Base-by-base conservation (phyloP, 2,888 invertebrate genomes). In the Octodonta nipae region DNA sequence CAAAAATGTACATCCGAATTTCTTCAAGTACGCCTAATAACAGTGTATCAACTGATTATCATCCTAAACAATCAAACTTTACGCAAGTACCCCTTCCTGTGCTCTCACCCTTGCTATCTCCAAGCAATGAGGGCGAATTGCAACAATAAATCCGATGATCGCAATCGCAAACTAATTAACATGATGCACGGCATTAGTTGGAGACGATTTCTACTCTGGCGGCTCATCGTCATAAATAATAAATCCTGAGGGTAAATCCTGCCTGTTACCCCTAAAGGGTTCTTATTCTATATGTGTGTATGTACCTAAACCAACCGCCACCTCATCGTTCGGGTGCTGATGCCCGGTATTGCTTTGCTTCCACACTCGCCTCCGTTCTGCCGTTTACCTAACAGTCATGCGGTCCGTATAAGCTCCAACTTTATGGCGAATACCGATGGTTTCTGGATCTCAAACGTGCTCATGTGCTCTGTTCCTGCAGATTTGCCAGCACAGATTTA, bases 341-440 rank as follows among this genome's bases (percentile, higher is more conserved):
- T n/a, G n/a, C n/a, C n/a, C n/a, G n/a, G n/a, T n/a, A n/a, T n/a
- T n/a, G n/a, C n/a, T n/a, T n/a, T n/a, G n/a, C n/a, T n/a, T n/a
- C n/a, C n/a, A n/a, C n/a, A n/a, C n/a, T n/a, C n/a, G 32, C 8
- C 15, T 14, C 16, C 4, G 20, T 8, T 28, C 27, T 30, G 14
- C 26, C 41, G 36, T 38, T 58, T 55, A 59, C 58, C 57, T 58
- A 54, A 51, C 55, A 59, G 58, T 58, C 58, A 54, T 58, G 59
- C 56, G 59, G 58, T 58, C 55, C 59, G 53, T 54, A 54, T 58
- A 58, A 59, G 58, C 58, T 54, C 47, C 46, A 55, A 58, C 56
- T 60, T 60, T 60, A 60, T 58, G 57, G 56, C 56, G 52, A 47
- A 52, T 52, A 56, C 47, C 51, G 54, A 55, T 56, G 56, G 54